These are phyloP conservation scores for Ephestia elutella DNA, from an alignment of 1,140 invertebrate species.

Conservation along the genomic window DNA sequence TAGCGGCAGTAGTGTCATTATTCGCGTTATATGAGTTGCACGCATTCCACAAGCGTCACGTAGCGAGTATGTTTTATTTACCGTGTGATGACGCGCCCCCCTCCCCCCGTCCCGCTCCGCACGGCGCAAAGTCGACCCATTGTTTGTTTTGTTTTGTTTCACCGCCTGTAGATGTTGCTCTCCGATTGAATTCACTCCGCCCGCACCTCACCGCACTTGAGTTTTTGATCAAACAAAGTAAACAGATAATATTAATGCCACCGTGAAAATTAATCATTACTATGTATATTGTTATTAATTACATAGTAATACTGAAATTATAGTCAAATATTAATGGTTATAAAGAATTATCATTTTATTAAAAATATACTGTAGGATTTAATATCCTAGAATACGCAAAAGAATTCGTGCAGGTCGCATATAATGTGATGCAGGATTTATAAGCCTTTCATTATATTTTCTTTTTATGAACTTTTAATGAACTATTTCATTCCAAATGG, in stretches of 20 bases:
- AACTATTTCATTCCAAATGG: too few relatives aligned
- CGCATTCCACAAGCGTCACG: neutral
- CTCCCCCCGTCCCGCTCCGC: constrained; percentile 36
- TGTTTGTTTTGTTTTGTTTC: constrained; percentile 54
- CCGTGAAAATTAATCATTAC: neutral
- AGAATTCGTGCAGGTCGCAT: too few relatives aligned
- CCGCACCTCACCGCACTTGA: neutral
- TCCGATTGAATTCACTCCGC: neutral
- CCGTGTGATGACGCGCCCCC: neutral
- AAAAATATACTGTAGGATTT: too few relatives aligned
- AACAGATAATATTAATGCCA: neutral
- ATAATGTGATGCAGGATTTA: too few relatives aligned
- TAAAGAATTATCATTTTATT: too few relatives aligned
- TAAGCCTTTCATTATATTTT: too few relatives aligned
- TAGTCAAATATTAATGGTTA: too few relatives aligned
- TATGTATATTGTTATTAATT: too few relatives aligned
- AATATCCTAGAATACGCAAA: too few relatives aligned
- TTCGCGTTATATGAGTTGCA: neutral
- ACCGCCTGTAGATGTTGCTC: constrained; percentile 13
- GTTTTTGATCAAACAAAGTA: neutral
- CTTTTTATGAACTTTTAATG: too few relatives aligned
- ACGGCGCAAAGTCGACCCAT: constrained; percentile 68
- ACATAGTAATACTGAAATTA: too few relatives aligned
- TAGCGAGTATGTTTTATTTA: neutral
- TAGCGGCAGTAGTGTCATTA: neutral